Base-by-base conservation (phyloP, 2,888 invertebrate genomes). In the Temnothorax rugatulus region DNA sequence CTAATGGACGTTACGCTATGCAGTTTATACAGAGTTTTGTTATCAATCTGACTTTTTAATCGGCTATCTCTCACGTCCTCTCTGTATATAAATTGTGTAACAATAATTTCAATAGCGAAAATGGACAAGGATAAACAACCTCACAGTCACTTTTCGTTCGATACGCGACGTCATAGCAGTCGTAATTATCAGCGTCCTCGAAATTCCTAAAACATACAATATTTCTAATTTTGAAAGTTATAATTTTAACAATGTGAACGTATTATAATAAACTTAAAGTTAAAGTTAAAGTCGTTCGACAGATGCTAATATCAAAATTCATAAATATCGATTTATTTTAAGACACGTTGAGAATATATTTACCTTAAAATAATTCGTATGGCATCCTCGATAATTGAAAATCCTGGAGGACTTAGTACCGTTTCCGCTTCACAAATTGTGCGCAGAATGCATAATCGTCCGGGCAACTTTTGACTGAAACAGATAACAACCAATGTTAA, bases 341-440 rank as follows among this genome's bases (percentile, higher is more conserved):
- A 61, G 21, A 44, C n/a, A 7, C 25, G 1, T 21, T 73, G 13
- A 15, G 47, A 74, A 38, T 61, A 44, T 9, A 38, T 25, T 38
- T 89, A 97, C 97, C 96, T 95, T 90, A 97, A 96, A 90, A 97
- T 94, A 74, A 96, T 95, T 91, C 96, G 95, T 74, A 97, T 93
- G 83, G 97, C 93, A 93, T 97, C 97, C 88, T 97, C 97, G 68
- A 97, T 95, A 82, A 97, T 95, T 2, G 97, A 97, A 89, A 95
- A 95, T 50, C 97, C 97, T 13, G 95, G 96, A 0, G 96, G 95
- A 34, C 96, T 96, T 76, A 97, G 93, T 90, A 96, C 94, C 85
- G 95, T 94, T 82, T 95, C 96, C 7, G 96, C 96, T 91, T 97
- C 97, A 91, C 97, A 97, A 84, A 97, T 96, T 84, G 96, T 96